A percentile compares a stretch with the other conserved stretches of the same genome.
These are phyloP conservation scores for Dicyrtoma fusca DNA, from an alignment of 2,888 invertebrate genomes.

Conservation along the genomic window DNA sequence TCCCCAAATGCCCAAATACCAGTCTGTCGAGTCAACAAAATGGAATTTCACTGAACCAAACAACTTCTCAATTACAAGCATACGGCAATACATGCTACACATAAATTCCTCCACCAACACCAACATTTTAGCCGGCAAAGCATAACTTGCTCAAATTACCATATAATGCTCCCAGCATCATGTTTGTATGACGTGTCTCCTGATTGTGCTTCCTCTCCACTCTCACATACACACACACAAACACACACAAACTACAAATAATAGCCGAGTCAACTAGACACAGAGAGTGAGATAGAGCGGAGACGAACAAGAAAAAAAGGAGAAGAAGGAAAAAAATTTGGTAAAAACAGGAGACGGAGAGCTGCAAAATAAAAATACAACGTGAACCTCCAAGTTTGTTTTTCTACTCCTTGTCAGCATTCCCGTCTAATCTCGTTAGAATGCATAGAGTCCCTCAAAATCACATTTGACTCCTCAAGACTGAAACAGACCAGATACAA, in stretches of 20 bases:
- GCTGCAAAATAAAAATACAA: no score
- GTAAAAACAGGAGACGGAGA: no score
- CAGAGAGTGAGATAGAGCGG: not conserved
- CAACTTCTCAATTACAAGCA: not conserved
- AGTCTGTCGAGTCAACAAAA: no score
- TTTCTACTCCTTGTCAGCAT: no score
- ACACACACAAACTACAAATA: not conserved
- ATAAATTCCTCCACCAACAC: not conserved
- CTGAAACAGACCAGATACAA: no score
- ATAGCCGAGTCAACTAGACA: not conserved
- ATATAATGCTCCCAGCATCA: constrained; percentile 5
- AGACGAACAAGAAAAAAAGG: not conserved
- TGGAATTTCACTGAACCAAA: no score
- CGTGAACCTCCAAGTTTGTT: no score
- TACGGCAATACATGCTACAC: not conserved
- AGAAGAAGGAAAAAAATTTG: not conserved
- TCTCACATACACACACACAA: not conserved
- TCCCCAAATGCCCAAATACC: no score
- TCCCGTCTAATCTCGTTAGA: no score
- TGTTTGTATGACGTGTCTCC: not conserved
- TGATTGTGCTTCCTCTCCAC: not conserved
- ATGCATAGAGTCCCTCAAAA: no score
- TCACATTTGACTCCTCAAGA: no score
- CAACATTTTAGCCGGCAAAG: not conserved
- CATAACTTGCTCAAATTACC: constrained; percentile 3